Base-by-base conservation (phyloP, 2,113 vertebrate species). In the Calonectris borealis region DNA sequence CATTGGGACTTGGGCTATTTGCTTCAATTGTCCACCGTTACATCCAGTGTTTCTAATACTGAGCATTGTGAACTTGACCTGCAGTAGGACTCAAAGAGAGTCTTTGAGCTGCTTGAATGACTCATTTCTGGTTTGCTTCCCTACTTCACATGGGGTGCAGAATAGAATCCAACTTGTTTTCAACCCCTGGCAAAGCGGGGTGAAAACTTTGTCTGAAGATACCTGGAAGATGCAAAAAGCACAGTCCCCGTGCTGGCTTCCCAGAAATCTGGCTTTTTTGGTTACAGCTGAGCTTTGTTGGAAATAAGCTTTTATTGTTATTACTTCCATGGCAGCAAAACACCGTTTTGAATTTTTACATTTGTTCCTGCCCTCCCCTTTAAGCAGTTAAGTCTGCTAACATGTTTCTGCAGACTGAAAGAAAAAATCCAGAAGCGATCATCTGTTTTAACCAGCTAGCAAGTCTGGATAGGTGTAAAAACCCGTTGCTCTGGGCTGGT, bases 401-500 rank as follows among this genome's bases (percentile, higher is more conserved):
- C 19, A 3, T 31, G 42, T 75, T 88, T 86, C 80, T 94, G 62
- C 36, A 49, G 58, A 20, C 11, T 49, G 86, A 90, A 92, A 49
- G 24, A 57, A 83, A 36, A 73, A 49, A 40, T 77, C 85, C 22
- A 66, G 68, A 73, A 83, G n/a, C 1, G 3, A 38, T 58, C 5
- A 9, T 76, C 58, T 95, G 54, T 62, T 81, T 86, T 94, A 83
- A 54, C 36, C 22, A 73, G n/a, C 51, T 81, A 81, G 48, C 32
- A 81, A 78, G 72, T 73, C 51, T 81, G 76, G 51, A n/a, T 36
- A 68, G 73, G 80, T 60, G 32, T 75, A 70, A 88, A 91, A 81
- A 1, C 12, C 10, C 29, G 34, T 86, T 81, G 69, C 60, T 81
- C 83, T 75, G 55, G 86, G 72, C 77, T 92, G 66, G 42, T 75